A percentile compares a stretch with the other conserved stretches of the same genome.
Evolutionary conservation across 2,797 vertebrate species (phyloP).

Genomic region (Spinus pinus): DNA sequence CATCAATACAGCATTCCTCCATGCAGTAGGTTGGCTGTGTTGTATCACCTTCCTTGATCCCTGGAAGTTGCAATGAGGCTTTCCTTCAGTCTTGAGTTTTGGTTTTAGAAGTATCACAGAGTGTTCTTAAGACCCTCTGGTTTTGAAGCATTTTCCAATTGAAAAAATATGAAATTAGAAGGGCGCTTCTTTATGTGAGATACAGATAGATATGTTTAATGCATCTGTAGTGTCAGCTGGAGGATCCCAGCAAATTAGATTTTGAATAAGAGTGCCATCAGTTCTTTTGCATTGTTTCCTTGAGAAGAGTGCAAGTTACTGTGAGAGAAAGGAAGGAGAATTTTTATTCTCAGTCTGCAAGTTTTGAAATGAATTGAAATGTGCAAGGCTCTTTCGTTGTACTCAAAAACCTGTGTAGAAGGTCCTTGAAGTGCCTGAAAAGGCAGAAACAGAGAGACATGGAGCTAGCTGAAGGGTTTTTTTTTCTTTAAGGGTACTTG

Average conservation of each 20-base stretch:
- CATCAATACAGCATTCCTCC: background rate
- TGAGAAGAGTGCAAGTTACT: background rate
- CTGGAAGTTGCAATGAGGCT: background rate
- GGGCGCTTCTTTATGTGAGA: background rate
- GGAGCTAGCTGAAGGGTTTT: background rate
- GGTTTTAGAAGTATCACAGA: background rate
- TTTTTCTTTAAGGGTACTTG: background rate
- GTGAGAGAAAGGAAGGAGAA: background rate
- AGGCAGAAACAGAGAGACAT: background rate
- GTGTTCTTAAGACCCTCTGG: background rate
- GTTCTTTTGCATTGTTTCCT: background rate
- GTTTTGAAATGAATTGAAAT: background rate
- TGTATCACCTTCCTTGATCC: background rate
- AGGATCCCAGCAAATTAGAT: background rate
- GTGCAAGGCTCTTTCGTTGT: background rate
- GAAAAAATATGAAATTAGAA: background rate
- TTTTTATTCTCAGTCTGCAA: background rate
- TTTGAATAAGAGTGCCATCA: background rate
- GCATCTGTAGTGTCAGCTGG: background rate
- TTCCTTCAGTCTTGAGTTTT: background rate
- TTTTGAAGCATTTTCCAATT: background rate
- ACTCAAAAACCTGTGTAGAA: background rate
- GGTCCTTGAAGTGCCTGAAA: background rate
- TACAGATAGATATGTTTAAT: background rate
- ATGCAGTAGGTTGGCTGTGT: background rate